Base-by-base conservation (phyloP, 2,113 vertebrate genomes). In the Phyllopteryx taeniolatus region DNA sequence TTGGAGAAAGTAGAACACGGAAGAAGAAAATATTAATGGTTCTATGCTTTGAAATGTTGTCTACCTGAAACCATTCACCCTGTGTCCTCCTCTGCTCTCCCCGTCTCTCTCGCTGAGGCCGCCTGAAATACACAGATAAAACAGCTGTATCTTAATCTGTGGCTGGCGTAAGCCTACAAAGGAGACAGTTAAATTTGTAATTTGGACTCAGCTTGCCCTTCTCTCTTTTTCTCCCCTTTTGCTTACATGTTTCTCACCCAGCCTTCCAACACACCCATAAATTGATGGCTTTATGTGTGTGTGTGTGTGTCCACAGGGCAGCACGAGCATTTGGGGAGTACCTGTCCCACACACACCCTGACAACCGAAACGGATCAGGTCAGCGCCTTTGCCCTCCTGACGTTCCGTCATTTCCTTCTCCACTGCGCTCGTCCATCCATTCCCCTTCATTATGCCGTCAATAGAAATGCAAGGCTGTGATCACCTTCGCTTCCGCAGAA, bases 261-360 rank as follows among this genome's bases (percentile, higher is more conserved):
- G 64, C 74, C 64, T 67, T 39, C 82, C 71, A 61, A 19, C 59
- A 19, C 79, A 72, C 46, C 68, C 77, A 74, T 85, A 63, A 86
- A 76, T 82, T 85, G 83, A 88, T 77, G 82, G 86, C 76, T 79
- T 71, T 86, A 71, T 80, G 67, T 68, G 31, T 67, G 31, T 71
- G n/a, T 89, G 72, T 80, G 70, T 85, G 77, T 27, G 27, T 71
- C 86, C 84, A 89, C 93, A 99, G 96, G 94, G 96, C 96, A 84
- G 96, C 96, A 22, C 92, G 95, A 90, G 95, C 95, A 78, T 99
- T 99, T 86, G 96, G 96, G 92, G 97, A 99, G 80, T 98, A 98
- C 86, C 94, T 98, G 90, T 98, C 96, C 73, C 96, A 98, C 91
- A 94, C 94, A 80, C 96, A 98, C 84, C 95, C 95, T 11, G 96